Conservation (phyloP, 2,113 vertebrate genomes). For the Plotosus lineatus region DNA sequence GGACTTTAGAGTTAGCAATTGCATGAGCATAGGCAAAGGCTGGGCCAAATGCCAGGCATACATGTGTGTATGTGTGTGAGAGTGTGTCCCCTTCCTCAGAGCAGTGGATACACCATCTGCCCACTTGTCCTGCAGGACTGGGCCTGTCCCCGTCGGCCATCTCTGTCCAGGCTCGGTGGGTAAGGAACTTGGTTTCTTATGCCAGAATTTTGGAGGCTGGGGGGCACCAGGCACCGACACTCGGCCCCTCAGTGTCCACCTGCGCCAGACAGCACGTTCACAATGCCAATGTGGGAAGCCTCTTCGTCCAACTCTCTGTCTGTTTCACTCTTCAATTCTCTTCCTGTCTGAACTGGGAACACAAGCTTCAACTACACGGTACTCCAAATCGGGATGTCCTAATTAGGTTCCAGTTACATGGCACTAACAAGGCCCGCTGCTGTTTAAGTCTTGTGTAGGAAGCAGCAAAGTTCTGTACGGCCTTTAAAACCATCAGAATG, state of each 20-base stretch:
- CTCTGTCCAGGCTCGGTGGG: conserved; percentile 58
- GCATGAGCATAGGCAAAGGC: conserved; percentile 42
- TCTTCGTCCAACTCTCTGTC: conserved; percentile 21
- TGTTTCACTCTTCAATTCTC: conserved; percentile 26
- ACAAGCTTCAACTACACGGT: neutral
- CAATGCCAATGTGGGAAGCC: conserved; percentile 23
- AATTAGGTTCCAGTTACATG: conserved; percentile 21
- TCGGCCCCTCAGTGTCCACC: conserved; percentile 29
- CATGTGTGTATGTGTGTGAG: conserved; percentile 43
- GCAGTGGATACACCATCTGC: conserved; percentile 69
- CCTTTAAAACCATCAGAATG: neutral
- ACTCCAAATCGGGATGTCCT: conserved; percentile 22
- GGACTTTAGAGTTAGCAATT: conserved; percentile 52
- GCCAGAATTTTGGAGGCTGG: conserved; percentile 43
- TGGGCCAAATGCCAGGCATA: conserved; percentile 51
- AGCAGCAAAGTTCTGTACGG: conserved; percentile 1
- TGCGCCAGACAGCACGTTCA: conserved; percentile 10
- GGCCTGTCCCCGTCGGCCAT: conserved; percentile 64
- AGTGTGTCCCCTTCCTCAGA: conserved; percentile 43
- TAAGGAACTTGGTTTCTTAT: conserved; percentile 34
- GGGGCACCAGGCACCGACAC: conserved; percentile 41
- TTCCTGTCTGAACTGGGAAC: conserved; percentile 14
- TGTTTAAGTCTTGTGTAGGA: conserved; percentile 19
- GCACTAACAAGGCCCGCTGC: conserved; percentile 15
- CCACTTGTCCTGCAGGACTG: conserved; percentile 64